Percentiles rank a stretch among this genome's conserved stretches.
phyloP scores from a whole-genome alignment of 2,797 vertebrate genomes.

The Sebastes taczanowskii region DNA sequence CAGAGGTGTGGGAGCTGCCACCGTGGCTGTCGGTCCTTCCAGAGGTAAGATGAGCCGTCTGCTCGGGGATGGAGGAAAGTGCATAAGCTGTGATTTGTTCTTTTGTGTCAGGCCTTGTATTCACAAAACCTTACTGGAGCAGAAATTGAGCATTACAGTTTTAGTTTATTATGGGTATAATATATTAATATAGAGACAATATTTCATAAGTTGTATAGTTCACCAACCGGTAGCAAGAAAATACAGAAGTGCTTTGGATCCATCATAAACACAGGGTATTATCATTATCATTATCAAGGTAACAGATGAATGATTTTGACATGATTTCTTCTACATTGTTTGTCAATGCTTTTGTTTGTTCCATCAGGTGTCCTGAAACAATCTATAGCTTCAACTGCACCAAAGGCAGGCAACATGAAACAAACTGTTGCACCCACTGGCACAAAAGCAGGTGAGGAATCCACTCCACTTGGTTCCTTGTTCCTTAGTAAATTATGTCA shows the following conservation, averaged over 20 bases:
- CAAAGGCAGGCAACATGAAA: slow-evolving; percentile 36
- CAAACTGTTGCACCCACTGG: background rate
- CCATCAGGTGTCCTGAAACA: slow-evolving; percentile 68
- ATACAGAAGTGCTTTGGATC: background rate
- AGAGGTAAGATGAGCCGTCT: slow-evolving; percentile 67
- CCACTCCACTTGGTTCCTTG: fast-evolving
- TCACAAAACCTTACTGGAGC: background rate
- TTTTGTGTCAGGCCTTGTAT: background rate
- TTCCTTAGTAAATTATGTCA: background rate
- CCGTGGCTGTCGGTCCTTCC: slow-evolving; percentile 77
- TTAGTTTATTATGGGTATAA: background rate
- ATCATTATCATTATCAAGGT: background rate
- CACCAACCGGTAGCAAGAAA: background rate
- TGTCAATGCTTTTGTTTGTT: background rate
- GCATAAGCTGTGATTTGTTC: background rate
- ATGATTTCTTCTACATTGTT: background rate
- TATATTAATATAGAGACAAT: background rate
- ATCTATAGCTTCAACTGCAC: slow-evolving; percentile 49
- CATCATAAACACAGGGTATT: no score
- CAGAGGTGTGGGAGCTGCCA: slow-evolving; percentile 69
- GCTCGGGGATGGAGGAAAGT: background rate
- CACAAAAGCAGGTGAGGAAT: slow-evolving; percentile 57
- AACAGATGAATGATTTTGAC: background rate
- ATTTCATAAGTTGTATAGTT: background rate
- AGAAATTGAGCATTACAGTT: background rate